Conservation (phyloP, 2,888 invertebrate genomes). For the Microchrysa polita region DNA sequence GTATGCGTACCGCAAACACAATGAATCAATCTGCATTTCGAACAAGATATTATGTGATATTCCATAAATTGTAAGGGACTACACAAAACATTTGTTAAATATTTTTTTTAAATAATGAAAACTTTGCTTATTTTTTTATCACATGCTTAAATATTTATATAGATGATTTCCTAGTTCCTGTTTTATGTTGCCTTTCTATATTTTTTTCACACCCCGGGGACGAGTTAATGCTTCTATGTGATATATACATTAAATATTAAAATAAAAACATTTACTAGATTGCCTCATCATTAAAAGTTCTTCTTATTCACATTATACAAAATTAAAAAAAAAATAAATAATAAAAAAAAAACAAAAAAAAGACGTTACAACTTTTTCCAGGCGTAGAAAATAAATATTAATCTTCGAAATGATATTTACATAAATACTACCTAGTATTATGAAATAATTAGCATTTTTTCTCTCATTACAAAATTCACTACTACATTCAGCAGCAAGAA, state of each 20-base stretch:
- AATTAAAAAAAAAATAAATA: constrained; percentile 7
- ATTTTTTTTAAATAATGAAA: not conserved
- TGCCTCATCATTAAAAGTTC: constrained; percentile 39
- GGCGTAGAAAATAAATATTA: constrained; percentile 19
- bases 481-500: too few relatives aligned
- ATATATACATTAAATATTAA: constrained; percentile 45
- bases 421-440: not conserved
- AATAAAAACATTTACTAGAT: constrained; percentile 22
- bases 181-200: not conserved
- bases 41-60: constrained; percentile 40
- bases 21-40: constrained; percentile 17
- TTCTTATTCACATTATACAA: constrained; percentile 37
- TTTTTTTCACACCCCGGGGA: constrained; percentile 4
- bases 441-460: constrained; percentile 27
- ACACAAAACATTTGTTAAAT: constrained; percentile 17
- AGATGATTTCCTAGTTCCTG: not conserved
- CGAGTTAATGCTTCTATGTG: constrained; percentile 49
- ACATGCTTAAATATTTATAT: too few relatives aligned
- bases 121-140: constrained; percentile 9
- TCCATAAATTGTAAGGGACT: constrained; percentile 4
- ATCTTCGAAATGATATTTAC: constrained; percentile 29
- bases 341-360: constrained; percentile 19
- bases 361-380: constrained; percentile 27
- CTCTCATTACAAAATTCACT: not conserved
- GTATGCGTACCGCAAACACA: not conserved